phyloP scores from a whole-genome alignment of 2,113 vertebrate genomes.

The Fulica atra region DNA sequence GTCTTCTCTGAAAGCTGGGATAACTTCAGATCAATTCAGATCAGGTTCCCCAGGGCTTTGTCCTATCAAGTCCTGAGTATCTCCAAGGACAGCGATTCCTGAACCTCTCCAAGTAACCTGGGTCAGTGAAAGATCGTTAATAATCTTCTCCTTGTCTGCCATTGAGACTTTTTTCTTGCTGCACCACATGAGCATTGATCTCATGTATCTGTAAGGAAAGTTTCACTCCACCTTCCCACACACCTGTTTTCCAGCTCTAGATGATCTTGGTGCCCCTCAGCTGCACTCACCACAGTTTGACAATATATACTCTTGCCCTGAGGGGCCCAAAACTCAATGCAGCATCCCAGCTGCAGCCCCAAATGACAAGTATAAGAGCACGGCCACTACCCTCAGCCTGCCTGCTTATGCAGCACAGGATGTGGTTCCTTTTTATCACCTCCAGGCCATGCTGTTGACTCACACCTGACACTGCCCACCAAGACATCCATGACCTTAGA shows the following conservation, averaged over 20 bases:
- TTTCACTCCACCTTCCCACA: accelerated
- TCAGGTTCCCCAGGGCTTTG: neutral
- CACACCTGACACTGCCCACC: neutral
- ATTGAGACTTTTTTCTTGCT: neutral
- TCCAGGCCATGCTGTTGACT: neutral
- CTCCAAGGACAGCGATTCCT: neutral
- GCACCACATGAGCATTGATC: neutral
- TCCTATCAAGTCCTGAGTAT: neutral
- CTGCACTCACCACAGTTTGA: neutral
- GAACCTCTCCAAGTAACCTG: neutral
- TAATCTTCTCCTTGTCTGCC: neutral
- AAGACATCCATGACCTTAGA: neutral
- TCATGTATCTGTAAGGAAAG: neutral
- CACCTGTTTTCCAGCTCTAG: neutral
- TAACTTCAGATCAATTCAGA: neutral
- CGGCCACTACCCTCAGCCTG: neutral
- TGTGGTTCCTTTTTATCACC: neutral
- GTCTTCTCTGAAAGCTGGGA: neutral
- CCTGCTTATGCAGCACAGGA: neutral
- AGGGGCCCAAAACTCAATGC: neutral
- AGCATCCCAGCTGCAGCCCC: neutral
- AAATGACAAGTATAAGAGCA: neutral
- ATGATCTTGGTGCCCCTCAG: neutral
- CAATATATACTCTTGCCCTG: neutral
- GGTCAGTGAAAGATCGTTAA: neutral